A percentile compares a stretch with the other conserved stretches of the same genome.
Conservation (phyloP, 2,113 vertebrate species). For the Artemisiospiza belli region DNA sequence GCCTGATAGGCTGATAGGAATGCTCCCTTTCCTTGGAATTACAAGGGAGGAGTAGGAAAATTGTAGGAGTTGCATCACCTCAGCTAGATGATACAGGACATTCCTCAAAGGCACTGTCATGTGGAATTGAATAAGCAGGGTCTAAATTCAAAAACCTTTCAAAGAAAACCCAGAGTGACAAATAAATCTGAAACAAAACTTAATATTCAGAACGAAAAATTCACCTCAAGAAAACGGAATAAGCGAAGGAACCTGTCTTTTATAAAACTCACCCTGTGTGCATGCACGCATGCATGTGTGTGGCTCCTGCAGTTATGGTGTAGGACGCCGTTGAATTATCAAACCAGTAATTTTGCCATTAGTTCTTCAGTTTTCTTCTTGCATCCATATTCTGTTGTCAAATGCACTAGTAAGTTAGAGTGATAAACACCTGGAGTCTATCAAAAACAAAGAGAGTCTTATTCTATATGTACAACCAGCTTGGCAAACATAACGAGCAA, state of each 20-base stretch:
- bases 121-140: neutral
- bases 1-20: neutral
- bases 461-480: constrained; percentile 71
- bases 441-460: constrained; percentile 85
- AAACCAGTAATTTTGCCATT: constrained; percentile 70
- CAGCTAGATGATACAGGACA: neutral
- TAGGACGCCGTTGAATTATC: constrained; percentile 64
- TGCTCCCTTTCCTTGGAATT: neutral
- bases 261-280: neutral
- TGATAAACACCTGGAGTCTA: constrained; percentile 87
- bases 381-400: constrained; percentile 68
- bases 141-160: neutral
- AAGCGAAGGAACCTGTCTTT: neutral
- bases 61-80: neutral
- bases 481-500: constrained; percentile 73
- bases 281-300: neutral
- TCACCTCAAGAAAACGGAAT: neutral
- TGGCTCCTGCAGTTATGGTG: constrained; percentile 34
- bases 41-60: neutral
- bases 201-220: neutral
- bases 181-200: neutral
- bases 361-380: constrained; percentile 71
- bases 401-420: constrained; percentile 78
- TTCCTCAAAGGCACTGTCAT: neutral
- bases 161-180: neutral